Evolutionary conservation across 1,140 invertebrate genomes (phyloP), one percentile per base, ranked within the genome.

Genomic region (Brachionus rotundiformis): DNA sequence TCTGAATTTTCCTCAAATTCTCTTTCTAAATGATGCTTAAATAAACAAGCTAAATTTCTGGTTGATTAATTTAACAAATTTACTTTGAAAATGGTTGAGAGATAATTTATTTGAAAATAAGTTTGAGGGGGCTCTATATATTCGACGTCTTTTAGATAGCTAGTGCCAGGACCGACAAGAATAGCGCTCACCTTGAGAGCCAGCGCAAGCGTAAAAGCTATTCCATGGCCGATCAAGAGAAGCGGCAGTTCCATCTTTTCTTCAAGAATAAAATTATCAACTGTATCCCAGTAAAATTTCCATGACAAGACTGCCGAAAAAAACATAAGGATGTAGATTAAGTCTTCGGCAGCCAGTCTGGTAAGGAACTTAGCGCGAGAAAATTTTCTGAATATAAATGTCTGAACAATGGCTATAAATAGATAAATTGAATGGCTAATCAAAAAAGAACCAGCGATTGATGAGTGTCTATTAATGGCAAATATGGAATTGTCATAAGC

Each of bases 41-140:
- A 73, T 2, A 11, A 25, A 25, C 27, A 73, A 44, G 44, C 27
- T 39, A 19, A 29, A 25, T 44, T 25, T 73, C 29, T 8, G 8
- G n/a, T 7, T 19, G n/a, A 54, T 16, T 19, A 68, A 2, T 68
- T 36, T 29, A 68, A 16, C 8, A n/a, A 36, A 8, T 11, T 73
- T 73, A 73, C 68, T 73, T 73, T 73, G 19, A 73, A 73, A 73
- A 73, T 73, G 44, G 36, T 73, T 47, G 68, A 73, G 10, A 73
- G 25, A 19, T 79, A 79, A 23, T 79, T 79, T 79, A 79, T 79
- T 59, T 79, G 47, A 59, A 59, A 79, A 41, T 79, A 79, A 5
- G 59, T 63, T 59, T 63, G 29, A 8, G 59, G 59, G 7, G 47
- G 47, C 36, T 54, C 59, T 0, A 63, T 33, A 25, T 39, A 79